Conservation (phyloP, 2,113 vertebrate species). For the Mormyrus iriodes region DNA sequence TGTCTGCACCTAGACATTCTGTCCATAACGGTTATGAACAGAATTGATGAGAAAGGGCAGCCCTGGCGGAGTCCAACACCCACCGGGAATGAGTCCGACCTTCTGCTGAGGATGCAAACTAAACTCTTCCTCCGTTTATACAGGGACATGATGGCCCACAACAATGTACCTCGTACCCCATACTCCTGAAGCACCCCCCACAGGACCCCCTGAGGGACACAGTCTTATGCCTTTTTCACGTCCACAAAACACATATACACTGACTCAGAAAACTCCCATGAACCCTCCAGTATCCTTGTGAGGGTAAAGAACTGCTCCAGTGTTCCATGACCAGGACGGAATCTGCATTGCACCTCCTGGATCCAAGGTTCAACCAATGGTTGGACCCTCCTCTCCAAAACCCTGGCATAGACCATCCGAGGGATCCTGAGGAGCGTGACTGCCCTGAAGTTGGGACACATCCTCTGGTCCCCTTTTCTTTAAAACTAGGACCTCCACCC, state of each 20-base stretch:
- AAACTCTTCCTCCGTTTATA: background rate
- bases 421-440: background rate
- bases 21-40: background rate
- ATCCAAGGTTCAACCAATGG: background rate
- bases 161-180: too few relatives aligned
- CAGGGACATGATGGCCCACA: too few relatives aligned
- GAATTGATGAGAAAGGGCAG: background rate
- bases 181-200: too few relatives aligned
- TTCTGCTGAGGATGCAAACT: background rate
- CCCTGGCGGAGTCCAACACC: background rate
- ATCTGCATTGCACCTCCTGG: too few relatives aligned
- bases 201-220: too few relatives aligned
- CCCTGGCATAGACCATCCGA: background rate
- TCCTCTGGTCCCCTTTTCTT: background rate
- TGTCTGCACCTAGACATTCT: background rate
- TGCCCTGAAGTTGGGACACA: background rate
- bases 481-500: background rate
- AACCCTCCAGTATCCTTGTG: background rate
- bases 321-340: background rate
- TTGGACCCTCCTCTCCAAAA: background rate
- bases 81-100: background rate
- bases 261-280: too few relatives aligned
- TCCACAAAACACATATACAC: too few relatives aligned
- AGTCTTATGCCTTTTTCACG: too few relatives aligned
- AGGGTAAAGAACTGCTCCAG: background rate